Evolutionary conservation across 53 echinoderm and acorn worm genomes (phyloP), one percentile per base, ranked within the genome.

Genomic region (Holothuria scabra): DNA sequence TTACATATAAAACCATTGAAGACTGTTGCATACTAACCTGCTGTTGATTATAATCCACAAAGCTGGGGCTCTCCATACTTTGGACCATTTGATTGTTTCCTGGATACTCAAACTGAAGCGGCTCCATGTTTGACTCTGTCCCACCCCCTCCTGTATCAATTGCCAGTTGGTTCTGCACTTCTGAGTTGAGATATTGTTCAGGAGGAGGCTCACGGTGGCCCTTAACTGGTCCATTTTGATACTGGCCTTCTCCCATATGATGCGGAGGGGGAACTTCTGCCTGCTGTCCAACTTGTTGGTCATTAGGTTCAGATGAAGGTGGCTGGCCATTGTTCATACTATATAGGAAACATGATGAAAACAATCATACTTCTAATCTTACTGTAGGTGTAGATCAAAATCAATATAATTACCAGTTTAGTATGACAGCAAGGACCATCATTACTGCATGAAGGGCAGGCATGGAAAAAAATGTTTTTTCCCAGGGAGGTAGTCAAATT

Each of bases 21-120:
- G n/a, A 2, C 7, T 41, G 41, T 25, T 8, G 28, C 26, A 14
- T 23, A 25, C 87, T 85, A 22, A 91, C 91, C 91, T 91, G 91
- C 66, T 92, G 93, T 28, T 87, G 87, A 33, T 89, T 91, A 74
- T 93, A 93, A 49, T 93, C 94, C 31, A 93, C 84, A 76, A 92
- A 99, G 83, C 99, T 95, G 44, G 99, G 99, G 66, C 99, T 99
- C 76, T 95, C 99, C 99, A 99, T 99, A 76, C 93, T 95, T 35
- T 91, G 99, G 12, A 95, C 94, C 93, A 99, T 95, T 75, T 95
- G 94, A 61, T 92, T 89, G 21, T 81, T 81, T 12, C 59, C 84
- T 21, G 92, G 37, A 76, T 99, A 99, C 85, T 99, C 99, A 93
- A 99, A 99, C 91, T 99, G 99, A 46, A 99, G 88, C 0, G 90